Conservation (phyloP, 2,113 vertebrate species). For the Triplophysa dalaica region DNA sequence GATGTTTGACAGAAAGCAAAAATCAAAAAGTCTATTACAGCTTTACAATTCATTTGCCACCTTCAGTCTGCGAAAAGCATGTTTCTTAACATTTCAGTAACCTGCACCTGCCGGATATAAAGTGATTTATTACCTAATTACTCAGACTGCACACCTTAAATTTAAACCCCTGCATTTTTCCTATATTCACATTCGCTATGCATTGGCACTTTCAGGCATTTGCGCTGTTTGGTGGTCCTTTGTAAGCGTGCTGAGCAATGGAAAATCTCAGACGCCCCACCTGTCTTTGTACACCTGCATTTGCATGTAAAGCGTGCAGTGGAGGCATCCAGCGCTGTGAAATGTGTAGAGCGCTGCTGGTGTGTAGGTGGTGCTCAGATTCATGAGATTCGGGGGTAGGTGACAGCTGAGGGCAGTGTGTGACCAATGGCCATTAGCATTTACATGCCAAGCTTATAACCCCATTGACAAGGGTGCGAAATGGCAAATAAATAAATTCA, state of each 20-base stretch:
- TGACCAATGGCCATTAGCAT: conserved; percentile 27
- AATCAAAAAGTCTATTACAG: background rate
- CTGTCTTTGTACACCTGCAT: conserved; percentile 30
- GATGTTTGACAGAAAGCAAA: background rate
- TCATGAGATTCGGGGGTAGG: conserved; percentile 22
- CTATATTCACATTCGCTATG: conserved; percentile 17
- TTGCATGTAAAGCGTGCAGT: conserved; percentile 26
- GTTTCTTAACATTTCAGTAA: conserved; percentile 52
- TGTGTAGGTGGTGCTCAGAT: conserved; percentile 20
- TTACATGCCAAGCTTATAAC: background rate
- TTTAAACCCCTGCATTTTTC: conserved; percentile 45
- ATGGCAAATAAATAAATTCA: conserved; percentile 45
- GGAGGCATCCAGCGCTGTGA: conserved; percentile 8
- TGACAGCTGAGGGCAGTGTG: conserved; percentile 27
- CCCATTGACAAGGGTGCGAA: conserved; percentile 36
- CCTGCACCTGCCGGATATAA: conserved; percentile 63
- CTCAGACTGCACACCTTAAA: conserved; percentile 11
- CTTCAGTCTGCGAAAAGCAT: background rate
- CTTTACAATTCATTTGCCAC: conserved; percentile 15
- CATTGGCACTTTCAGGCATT: background rate
- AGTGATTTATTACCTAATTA: conserved; percentile 56
- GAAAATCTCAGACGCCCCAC: conserved; percentile 14
- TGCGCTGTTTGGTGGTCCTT: background rate
- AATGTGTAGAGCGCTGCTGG: conserved; percentile 21
- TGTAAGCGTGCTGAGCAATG: conserved; percentile 37